Conservation (phyloP, 2,797 vertebrate species). For the Microctenopoma stevenorrisi region DNA sequence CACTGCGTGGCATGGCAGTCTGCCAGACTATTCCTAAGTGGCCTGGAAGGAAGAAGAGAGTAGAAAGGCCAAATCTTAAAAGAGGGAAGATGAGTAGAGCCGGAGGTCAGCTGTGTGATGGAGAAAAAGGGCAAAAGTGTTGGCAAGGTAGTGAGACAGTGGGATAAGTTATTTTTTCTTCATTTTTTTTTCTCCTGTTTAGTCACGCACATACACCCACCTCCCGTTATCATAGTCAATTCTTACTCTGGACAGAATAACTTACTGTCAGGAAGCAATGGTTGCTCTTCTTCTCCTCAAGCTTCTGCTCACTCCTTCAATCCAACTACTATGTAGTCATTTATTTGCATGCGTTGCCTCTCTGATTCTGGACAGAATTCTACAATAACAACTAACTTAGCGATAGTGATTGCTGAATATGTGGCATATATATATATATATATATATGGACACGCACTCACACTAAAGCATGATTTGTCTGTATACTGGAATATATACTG, state of each 20-base stretch:
- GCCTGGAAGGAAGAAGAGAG: conserved; percentile 49
- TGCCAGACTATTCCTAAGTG: conserved; percentile 61
- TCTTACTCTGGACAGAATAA: conserved; percentile 43
- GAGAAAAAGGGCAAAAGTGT: conserved; percentile 39
- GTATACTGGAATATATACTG: neutral
- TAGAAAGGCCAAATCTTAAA: conserved; percentile 49
- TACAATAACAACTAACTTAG: conserved; percentile 23
- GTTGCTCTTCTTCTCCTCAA: conserved; percentile 38
- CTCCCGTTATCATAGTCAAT: conserved; percentile 25
- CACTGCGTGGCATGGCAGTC: conserved; percentile 27
- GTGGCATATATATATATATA: neutral
- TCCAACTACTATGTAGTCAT: conserved; percentile 33
- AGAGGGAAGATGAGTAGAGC: conserved; percentile 40
- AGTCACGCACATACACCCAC: conserved; percentile 8
- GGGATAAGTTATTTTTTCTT: conserved; percentile 24
- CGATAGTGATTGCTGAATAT: conserved; percentile 23
- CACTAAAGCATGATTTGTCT: neutral
- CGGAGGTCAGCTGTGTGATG: conserved; percentile 45
- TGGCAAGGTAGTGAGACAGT: conserved; percentile 52
- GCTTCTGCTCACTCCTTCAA: conserved; percentile 47
- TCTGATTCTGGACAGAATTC: conserved; percentile 35
- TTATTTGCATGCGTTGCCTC: conserved; percentile 12
- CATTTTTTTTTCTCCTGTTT: conserved; percentile 23
- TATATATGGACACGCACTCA: neutral
- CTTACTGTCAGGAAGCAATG: conserved; percentile 28